Evolutionary conservation across 2,797 vertebrate species (phyloP), one percentile per base, ranked within the genome.

Genomic region (Merluccius polli): DNA sequence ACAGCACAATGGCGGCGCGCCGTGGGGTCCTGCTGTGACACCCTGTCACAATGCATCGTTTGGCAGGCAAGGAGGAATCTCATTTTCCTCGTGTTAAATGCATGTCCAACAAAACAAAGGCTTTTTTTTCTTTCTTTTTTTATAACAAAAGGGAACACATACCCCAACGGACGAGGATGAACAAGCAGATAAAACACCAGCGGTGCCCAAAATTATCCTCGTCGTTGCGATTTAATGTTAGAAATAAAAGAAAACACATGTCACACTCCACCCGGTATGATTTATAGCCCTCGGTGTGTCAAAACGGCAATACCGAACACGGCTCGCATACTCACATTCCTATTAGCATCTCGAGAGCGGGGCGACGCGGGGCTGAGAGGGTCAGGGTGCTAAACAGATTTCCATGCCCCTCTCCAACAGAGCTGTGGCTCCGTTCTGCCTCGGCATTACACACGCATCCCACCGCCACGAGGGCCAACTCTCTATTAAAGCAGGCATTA

Each of bases 401-500:
- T 90, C 84, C 74, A 32, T 82, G 85, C 81, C 87, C 83, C 82
- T 90, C 86, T 89, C 77, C 6, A 84, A 79, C 83, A 87, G 83
- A 88, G 88, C 81, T 80, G 82, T 75, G 79, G 87, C 87, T 89
- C 78, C 65, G 73, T 78, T 85, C 81, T 79, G 86, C 69, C 81
- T 86, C 75, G 85, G 86, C 78, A 68, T 77, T 82, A 77, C 75
- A 48, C 84, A 87, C 65, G 33, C 88, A 79, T 73, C 82, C 81
- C 75, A 44, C 52, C 52, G 90, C 90, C 87, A 87, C 83, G 85
- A 85, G 89, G 86, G 71, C 75, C 73, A 86, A 84, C 88, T 92
- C 89, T 89, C 89, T 87, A 91, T 93, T 91, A 93, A 90, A 90
- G 87, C 86, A 81, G 88, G 88, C 89, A 90, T 93, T 91, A 92